Evolutionary conservation across 1,140 invertebrate genomes (phyloP).

Genomic region (Zaprionus africanus): DNA sequence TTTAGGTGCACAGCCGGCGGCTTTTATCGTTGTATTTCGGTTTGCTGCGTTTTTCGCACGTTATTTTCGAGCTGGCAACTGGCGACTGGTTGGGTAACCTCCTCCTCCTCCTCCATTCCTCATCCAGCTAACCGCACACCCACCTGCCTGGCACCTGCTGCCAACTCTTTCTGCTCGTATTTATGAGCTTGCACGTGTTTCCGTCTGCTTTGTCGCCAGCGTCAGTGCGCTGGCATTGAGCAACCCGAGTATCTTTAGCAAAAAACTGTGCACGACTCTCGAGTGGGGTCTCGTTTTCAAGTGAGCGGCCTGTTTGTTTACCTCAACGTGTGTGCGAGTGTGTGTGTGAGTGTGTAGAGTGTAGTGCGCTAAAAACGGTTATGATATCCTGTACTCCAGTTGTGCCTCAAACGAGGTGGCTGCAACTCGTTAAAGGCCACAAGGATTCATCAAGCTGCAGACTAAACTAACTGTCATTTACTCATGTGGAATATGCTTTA

Average conservation of each 20-base stretch:
- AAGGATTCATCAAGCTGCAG: neutral
- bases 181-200: slow-evolving; percentile 67
- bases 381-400: slow-evolving; percentile 13
- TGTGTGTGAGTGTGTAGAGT: slow-evolving; percentile 17
- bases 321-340: slow-evolving; percentile 29
- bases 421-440: neutral
- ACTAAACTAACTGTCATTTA: too few species aligned
- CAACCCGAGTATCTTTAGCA: slow-evolving; percentile 65
- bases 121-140: neutral
- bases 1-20: slow-evolving; percentile 30
- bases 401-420: neutral
- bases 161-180: slow-evolving; percentile 24
- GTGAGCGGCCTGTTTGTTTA: slow-evolving; percentile 53
- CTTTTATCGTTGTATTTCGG: slow-evolving; percentile 17
- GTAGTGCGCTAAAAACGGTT: slow-evolving; percentile 52
- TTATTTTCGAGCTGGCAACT: slow-evolving; percentile 42
- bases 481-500: too few species aligned
- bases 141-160: neutral
- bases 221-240: slow-evolving; percentile 37
- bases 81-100: neutral
- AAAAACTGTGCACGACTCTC: slow-evolving; percentile 38
- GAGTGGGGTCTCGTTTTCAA: slow-evolving; percentile 71
- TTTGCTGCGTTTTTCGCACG: slow-evolving; percentile 50
- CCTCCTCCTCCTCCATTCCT: neutral
- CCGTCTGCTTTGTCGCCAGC: slow-evolving; percentile 55